Evolutionary conservation across 2,888 invertebrate genomes (phyloP).

Genomic region (Caenorhabditis macrosperma): DNA sequence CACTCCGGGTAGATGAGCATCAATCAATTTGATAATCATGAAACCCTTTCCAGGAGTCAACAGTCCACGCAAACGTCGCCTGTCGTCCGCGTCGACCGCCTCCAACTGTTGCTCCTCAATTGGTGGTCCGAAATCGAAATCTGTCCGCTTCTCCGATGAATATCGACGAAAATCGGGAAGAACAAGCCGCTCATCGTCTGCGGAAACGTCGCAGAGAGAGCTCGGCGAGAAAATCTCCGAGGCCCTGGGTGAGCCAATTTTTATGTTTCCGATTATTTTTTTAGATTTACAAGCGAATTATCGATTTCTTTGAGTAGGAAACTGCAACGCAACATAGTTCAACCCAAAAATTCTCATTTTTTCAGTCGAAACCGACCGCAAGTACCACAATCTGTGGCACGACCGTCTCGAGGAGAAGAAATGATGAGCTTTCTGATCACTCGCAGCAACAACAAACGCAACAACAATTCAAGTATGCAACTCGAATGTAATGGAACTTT

Average conservation of each 20-base stretch:
- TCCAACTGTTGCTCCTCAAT: background rate
- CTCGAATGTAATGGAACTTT: no score
- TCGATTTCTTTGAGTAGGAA: background rate
- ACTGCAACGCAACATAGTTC: no score
- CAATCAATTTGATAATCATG: background rate
- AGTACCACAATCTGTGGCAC: background rate
- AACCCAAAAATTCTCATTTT: background rate
- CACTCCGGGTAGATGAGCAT: slow-evolving; percentile 6
- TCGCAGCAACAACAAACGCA: no score
- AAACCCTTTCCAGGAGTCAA: slow-evolving; percentile 14
- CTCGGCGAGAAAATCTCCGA: background rate
- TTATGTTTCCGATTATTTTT: no score
- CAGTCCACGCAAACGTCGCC: slow-evolving; percentile 16
- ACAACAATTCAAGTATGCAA: no score
- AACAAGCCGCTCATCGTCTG: background rate
- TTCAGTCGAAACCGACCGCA: background rate
- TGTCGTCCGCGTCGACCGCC: background rate
- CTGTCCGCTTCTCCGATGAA: slow-evolving; percentile 21
- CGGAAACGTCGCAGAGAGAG: background rate
- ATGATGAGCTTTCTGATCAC: background rate
- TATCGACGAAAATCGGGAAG: background rate
- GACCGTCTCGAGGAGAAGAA: slow-evolving; percentile 1
- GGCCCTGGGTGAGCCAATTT: background rate
- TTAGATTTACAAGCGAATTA: no score
- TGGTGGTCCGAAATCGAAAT: slow-evolving; percentile 1